A percentile compares a stretch with the other conserved stretches of the same genome.
Evolutionary conservation across 2,797 vertebrate genomes (phyloP).

Genomic region (Protonibea diacanthus): DNA sequence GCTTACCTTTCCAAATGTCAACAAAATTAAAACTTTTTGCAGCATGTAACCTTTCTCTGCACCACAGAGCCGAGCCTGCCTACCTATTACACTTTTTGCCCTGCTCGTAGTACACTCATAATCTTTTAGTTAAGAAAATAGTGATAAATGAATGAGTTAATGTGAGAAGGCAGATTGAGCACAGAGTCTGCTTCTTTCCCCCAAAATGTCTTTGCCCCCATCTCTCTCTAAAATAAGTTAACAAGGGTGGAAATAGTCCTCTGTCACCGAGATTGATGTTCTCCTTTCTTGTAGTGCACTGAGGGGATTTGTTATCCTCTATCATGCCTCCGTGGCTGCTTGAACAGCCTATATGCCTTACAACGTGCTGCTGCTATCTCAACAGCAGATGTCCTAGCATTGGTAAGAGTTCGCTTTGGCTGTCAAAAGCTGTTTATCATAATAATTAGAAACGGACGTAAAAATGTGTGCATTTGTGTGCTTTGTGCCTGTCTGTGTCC

Average conservation of each 20-base stretch:
- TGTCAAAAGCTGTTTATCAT: constrained; percentile 70
- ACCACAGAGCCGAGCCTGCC: background rate
- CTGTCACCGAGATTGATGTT: constrained; percentile 72
- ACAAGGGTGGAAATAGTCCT: constrained; percentile 67
- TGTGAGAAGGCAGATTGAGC: constrained; percentile 44
- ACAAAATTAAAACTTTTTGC: constrained; percentile 36
- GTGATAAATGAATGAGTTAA: constrained; percentile 44
- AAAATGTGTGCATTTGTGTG: constrained; percentile 8
- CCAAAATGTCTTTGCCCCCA: constrained; percentile 41
- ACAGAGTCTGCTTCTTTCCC: constrained; percentile 26
- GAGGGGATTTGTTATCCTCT: constrained; percentile 70
- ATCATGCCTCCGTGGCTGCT: constrained; percentile 46
- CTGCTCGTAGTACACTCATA: background rate
- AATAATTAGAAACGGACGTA: constrained; percentile 59
- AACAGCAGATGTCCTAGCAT: constrained; percentile 65
- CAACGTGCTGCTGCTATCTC: constrained; percentile 57
- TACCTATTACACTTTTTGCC: background rate
- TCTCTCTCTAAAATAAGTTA: constrained; percentile 68
- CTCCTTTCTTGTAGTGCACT: constrained; percentile 53
- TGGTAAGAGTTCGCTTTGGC: constrained; percentile 54
- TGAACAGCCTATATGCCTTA: constrained; percentile 40
- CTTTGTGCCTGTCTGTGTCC: background rate
- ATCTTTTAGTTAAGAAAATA: constrained; percentile 20
- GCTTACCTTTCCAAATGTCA: constrained; percentile 52
- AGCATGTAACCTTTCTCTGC: constrained; percentile 16